Base-by-base conservation (phyloP, 2,113 vertebrate species). In the Bufo gargarizans region DNA sequence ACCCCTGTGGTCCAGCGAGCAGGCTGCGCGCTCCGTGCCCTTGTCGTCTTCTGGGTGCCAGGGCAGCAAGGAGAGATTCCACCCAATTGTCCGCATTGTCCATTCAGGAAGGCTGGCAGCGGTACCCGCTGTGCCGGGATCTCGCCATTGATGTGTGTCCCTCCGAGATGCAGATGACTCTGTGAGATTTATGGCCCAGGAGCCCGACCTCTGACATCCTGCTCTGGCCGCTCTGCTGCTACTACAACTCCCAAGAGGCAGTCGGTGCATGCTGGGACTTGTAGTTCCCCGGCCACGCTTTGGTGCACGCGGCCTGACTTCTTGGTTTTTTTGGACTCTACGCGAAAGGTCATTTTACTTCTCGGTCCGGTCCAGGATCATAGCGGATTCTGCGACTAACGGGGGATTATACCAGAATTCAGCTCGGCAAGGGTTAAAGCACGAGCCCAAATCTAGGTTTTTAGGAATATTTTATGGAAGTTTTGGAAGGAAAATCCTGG, bases 21-120 rank as follows among this genome's bases (percentile, higher is more conserved):
- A 16, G 3, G 3, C 22, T 45, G n/a, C 72, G 11, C 59, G 50
- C 7, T 45, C 77, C 45, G 22, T 87, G 79, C 71, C 86, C 86
- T 82, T 74, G 86, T 88, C 86, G 59, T 69, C 86, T 11, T 58
- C 78, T 67, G 8, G 8, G 16, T 19, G 22, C 77, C 74, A 59
- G 17, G 59, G 50, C 55, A 72, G 53, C 85, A 22, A 33, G 84
- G 86, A 50, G 77, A 58, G 63, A 47, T 71, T 56, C 58, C 76
- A 53, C 84, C 74, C 61, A 49, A 55, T 86, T 67, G 86, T 81
- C 86, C 50, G 63, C 74, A 79, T 72, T 82, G 65, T 82, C 77
- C 59, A 72, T 59, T 72, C 58, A 82, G 65, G 33, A n/a, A 16
- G 22, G 16, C 22, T 81, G 86, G 77, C 86, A 67, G 61, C 50